Percentiles rank a stretch among this genome's conserved stretches.
Evolutionary conservation across 2,797 vertebrate genomes (phyloP).

Genomic region (Xenops minutus): DNA sequence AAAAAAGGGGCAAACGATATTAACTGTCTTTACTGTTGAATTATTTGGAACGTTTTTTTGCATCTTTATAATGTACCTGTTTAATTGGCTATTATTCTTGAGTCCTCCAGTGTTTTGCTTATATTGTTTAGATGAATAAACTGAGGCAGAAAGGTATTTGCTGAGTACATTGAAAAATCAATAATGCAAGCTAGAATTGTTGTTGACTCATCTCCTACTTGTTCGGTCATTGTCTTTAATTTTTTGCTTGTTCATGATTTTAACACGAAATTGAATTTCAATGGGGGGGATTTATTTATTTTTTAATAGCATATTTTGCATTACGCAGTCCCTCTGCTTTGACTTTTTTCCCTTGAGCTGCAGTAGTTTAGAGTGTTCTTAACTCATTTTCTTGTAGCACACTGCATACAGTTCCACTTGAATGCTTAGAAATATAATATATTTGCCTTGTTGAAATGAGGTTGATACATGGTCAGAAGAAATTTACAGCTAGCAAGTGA

Average conservation of each 20-base stretch:
- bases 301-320: background rate
- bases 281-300: background rate
- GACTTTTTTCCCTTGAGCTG: background rate
- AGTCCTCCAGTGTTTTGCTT: background rate
- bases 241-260: background rate
- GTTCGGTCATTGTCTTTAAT: background rate
- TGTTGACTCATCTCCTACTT: background rate
- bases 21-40: background rate
- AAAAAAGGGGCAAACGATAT: background rate
- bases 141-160: background rate
- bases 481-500: background rate
- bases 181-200: background rate
- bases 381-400: background rate
- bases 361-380: background rate
- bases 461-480: constrained; percentile 6
- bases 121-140: background rate
- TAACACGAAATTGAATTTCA: background rate
- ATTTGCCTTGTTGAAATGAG: constrained; percentile 34
- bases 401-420: constrained; percentile 21
- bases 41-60: background rate
- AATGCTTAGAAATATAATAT: constrained; percentile 31
- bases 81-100: background rate
- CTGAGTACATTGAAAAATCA: background rate
- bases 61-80: background rate
- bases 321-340: background rate